Base-by-base conservation (phyloP, 92 coral and sea anemone genomes). In the Zoanthus sansibaricus region DNA sequence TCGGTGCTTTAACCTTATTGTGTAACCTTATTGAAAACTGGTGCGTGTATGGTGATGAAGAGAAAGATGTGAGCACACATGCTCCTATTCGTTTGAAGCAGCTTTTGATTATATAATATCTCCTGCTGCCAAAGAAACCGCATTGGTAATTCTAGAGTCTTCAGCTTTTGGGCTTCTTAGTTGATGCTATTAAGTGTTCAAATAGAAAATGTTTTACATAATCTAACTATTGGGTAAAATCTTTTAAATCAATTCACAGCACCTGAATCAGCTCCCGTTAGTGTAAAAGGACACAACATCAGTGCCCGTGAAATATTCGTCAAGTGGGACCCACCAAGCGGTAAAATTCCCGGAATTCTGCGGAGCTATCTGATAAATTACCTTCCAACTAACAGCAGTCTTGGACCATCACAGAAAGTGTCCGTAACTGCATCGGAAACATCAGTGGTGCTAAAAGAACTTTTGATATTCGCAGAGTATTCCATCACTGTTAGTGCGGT, bases 201-300 rank as follows among this genome's bases (percentile, higher is more conserved):
- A 33, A 33, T 33, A 33, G 42, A 33, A 33, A 1, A 33, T 3
- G 2, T 33, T 33, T 33, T 33, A 33, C 3, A 1, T 33, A 33
- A 33, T 33, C 42, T 33, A 33, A 33, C 42, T 33, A 33, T 33
- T 33, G 1, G 42, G 42, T 33, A 31, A 32, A 9, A 1, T 47
- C 49, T 51, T 75, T n/a, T 75, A 51, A 17, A 21, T 4, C 10
- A 75, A 18, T 75, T 48, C 79, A 79, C 84, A 79, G 84, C 84
- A 62, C 84, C 85, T 0, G 0, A 15, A 42, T 17, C 75, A 13
- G 48, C 85, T 17, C 85, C 85, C 44, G 56, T 80, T 9, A 80
- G 20, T 25, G 85, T 80, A 14, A 12, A 9, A 10, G 85, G 85
- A 46, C 47, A 66, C 85, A 80, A 80, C 45, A 25, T 80, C 20